Percentiles rank a stretch among this genome's conserved stretches.
Evolutionary conservation across 2,113 vertebrate species (phyloP).

Genomic region (Dasypus novemcinctus): DNA sequence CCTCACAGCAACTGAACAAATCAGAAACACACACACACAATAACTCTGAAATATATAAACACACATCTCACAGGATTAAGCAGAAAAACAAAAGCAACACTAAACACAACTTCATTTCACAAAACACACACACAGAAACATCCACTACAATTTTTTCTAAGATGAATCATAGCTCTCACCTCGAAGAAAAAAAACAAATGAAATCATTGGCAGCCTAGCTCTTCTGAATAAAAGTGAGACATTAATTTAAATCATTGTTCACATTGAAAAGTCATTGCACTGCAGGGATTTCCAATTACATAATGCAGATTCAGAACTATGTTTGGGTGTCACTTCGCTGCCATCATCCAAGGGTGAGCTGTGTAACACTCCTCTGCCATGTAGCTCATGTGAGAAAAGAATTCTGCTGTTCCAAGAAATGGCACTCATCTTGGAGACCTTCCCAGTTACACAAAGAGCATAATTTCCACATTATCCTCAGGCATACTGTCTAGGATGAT

Average conservation of each 20-base stretch:
- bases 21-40: not conserved
- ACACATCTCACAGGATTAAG: not conserved
- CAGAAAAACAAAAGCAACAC: slow-evolving; percentile 27
- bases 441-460: slow-evolving; percentile 76
- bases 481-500: slow-evolving; percentile 66
- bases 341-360: slow-evolving; percentile 68
- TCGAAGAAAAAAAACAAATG: not conserved
- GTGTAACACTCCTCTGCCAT: slow-evolving; percentile 68
- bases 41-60: not conserved
- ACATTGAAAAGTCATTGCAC: slow-evolving; percentile 36
- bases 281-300: slow-evolving; percentile 70
- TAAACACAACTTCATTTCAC: not conserved
- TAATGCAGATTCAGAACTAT: slow-evolving; percentile 34
- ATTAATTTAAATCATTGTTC: slow-evolving; percentile 62
- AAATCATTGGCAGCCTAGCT: slow-evolving; percentile 43
- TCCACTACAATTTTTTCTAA: slow-evolving; percentile 1
- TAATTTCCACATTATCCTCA: slow-evolving; percentile 72
- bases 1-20: not conserved
- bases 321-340: slow-evolving; percentile 61
- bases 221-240: slow-evolving; percentile 49
- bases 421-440: slow-evolving; percentile 76
- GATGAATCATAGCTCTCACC: not conserved
- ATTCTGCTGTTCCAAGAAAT: slow-evolving; percentile 74
- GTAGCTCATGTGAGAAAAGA: slow-evolving; percentile 74
- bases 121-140: not conserved